Evolutionary conservation across 2,888 invertebrate genomes (phyloP), one percentile per base, ranked within the genome.

Genomic region (Thymelicus lineola): DNA sequence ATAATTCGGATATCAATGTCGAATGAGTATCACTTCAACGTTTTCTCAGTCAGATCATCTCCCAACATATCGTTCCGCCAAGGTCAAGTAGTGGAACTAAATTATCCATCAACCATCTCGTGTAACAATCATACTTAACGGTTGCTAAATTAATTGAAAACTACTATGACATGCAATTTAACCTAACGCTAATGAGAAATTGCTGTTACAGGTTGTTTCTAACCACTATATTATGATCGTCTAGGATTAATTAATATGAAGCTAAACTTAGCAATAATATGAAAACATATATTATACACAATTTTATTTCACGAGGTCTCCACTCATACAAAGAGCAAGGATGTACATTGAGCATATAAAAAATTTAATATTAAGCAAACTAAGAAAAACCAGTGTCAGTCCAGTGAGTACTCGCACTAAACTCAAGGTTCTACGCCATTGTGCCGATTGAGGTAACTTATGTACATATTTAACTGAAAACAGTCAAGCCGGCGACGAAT

Each of bases 401-500:
- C 64, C 67, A 71, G 70, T 65, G 14, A 71, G 66, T 62, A 59
- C 61, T 71, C 58, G 68, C 67, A 73, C 69, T 59, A 69, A 72
- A 72, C 71, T 74, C 77, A 77, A 77, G 77, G 77, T 75, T 69
- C 71, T 57, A 45, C 12, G 35, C 60, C 61, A 72, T 74, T 71
- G 68, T 72, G 69, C 57, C 48, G 57, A 69, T 62, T 63, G 48
- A 69, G 58, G 69, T 63, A 69, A 69, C 69, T 69, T 58, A 69
- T 69, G 69, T 69, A 69, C 63, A 69, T 63, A 69, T 69, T 69
- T 69, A 57, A 69, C 69, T 69, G 58, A 55, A 48, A 69, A 57
- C 58, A 28, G 67, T 69, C 62, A 69, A 69, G 57, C 12, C 28
- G 55, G 46, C 62, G 62, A 68, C 55, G 15, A 62, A n/a, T 65